Base-by-base conservation (phyloP, 2,797 vertebrate genomes). In the Prunella strophiata region DNA sequence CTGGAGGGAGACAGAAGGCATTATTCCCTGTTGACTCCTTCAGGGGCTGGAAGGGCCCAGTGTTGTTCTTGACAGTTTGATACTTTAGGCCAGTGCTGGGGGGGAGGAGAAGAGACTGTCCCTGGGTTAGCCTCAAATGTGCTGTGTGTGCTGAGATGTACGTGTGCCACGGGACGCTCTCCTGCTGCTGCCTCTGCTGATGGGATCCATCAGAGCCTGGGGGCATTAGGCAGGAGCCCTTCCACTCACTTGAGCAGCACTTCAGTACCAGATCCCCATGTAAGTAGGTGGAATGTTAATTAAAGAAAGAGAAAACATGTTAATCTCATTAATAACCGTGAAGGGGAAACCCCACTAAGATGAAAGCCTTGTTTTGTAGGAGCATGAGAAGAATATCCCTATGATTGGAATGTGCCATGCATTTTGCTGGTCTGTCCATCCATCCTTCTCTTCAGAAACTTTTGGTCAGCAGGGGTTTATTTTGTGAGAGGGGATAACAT, bases 161-260 rank as follows among this genome's bases (percentile, higher is more conserved):
- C 0, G 0, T 13, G 13, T 0, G 2, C 38, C 36, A 32, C 1
- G 0, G 8, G 88, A 47, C 0, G 0, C 23, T 40, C 59, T 61
- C 42, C 61, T 42, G 29, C 61, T 72, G 68, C 82, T 82, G 63
- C 30, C 42, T 85, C 73, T 55, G 68, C 36, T 59, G 84, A 29
- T 0, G 0, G 52, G 65, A 22, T 88, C 57, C 48, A 47, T 23
- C 63, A 55, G 10, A 71, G 42, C 43, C 74, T 1, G 0, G 9
- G 9, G 16, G 45, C 63, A 72, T 8, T 13, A 62, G 67, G 58
- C 48, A 70, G 63, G 52, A 85, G 48, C 42, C 21, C 1, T 5
- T 42, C 43, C 29, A 4, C 29, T 68, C 55, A 29, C 38, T 40
- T 38, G 68, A 74, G 40, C 5, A 48, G 32, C 5, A 5, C 42